phyloP scores from a whole-genome alignment of 2,113 vertebrate genomes.

The Nesoenas mayeri region DNA sequence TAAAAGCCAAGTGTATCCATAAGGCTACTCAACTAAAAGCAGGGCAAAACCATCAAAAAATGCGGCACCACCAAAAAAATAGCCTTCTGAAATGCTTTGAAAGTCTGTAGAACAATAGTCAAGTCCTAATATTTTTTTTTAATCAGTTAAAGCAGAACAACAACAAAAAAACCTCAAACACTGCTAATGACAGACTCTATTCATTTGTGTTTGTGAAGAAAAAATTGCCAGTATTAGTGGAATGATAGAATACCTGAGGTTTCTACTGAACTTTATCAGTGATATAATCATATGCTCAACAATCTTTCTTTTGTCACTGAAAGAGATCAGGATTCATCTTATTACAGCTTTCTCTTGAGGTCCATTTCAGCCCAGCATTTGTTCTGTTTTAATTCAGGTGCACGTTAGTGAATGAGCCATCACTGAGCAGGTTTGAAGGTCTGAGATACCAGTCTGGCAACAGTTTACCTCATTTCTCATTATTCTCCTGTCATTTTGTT shows the following conservation, averaged over 20 bases:
- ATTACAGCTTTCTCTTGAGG: background rate
- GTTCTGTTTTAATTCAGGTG: background rate
- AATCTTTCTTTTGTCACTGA: background rate
- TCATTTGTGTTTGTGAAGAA: background rate
- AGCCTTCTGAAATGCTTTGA: background rate
- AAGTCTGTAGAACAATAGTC: background rate
- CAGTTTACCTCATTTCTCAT: background rate
- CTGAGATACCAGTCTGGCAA: background rate
- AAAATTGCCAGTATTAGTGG: background rate
- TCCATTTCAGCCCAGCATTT: background rate
- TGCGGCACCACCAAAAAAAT: background rate
- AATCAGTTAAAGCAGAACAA: background rate
- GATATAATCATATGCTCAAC: background rate
- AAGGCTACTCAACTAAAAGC: background rate
- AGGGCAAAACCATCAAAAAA: background rate
- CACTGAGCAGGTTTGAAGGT: background rate
- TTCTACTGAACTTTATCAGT: background rate
- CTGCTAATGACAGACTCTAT: background rate
- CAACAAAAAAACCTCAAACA: background rate
- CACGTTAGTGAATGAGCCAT: background rate
- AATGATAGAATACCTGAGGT: background rate
- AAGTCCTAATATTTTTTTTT: background rate
- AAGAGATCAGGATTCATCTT: background rate
- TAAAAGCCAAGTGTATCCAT: background rate
- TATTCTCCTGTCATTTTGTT: slow-evolving; percentile 16